A percentile compares a stretch with the other conserved stretches of the same genome.
These are phyloP conservation scores for Karalla daura DNA, from an alignment of 2,797 vertebrate genomes.

Conservation along the genomic window DNA sequence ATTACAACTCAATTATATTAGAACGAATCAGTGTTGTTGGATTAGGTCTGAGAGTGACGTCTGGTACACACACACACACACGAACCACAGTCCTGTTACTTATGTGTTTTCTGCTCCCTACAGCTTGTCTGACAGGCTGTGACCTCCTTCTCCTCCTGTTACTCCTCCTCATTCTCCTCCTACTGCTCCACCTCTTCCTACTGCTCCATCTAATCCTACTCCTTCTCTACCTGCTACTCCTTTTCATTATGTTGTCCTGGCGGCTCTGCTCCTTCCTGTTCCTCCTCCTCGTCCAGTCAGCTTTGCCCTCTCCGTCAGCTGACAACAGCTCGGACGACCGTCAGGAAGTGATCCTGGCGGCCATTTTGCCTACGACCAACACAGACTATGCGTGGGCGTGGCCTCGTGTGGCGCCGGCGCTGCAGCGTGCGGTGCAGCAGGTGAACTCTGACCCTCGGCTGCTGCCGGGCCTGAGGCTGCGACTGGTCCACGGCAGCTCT, in stretches of 20 bases:
- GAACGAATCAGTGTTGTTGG: too few relatives aligned
- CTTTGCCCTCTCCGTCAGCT: conserved; percentile 3
- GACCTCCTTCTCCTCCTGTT: too few relatives aligned
- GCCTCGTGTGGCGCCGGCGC: conserved; percentile 89
- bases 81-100: too few relatives aligned
- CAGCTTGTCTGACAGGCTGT: conserved; percentile 37
- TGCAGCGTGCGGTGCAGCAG: conserved; percentile 78
- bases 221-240: too few relatives aligned
- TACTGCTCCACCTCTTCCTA: neutral
- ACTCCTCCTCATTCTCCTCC: conserved; percentile 37
- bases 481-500: conserved; percentile 83
- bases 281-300: conserved; percentile 34
- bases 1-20: too few relatives aligned
- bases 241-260: conserved; percentile 32
- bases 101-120: conserved; percentile 6
- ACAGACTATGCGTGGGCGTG: conserved; percentile 91
- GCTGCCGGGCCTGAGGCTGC: conserved; percentile 79
- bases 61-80: too few relatives aligned
- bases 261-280: conserved; percentile 7
- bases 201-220: conserved; percentile 36
- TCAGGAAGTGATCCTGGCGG: conserved; percentile 85
- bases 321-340: conserved; percentile 2
- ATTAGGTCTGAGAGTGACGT: too few relatives aligned
- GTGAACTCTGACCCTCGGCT: conserved; percentile 80
- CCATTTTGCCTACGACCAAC: conserved; percentile 88